phyloP scores from a whole-genome alignment of 2,113 vertebrate species.

The Calidris pugnax region DNA sequence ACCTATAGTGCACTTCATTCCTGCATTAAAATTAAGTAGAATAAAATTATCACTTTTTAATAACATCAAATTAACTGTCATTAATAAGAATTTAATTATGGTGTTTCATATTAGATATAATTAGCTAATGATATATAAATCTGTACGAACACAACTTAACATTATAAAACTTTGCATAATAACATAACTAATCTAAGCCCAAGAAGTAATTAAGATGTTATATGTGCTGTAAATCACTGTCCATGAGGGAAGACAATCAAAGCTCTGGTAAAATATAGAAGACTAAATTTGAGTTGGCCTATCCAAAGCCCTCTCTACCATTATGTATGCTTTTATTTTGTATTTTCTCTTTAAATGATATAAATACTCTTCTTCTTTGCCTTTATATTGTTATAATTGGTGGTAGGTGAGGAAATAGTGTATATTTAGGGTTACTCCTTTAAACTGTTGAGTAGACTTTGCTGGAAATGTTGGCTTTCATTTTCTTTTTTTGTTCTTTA shows the following conservation, averaged over 20 bases:
- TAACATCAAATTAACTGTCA: constrained; percentile 52
- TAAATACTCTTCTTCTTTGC: background rate
- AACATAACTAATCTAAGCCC: constrained; percentile 32
- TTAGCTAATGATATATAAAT: constrained; percentile 70
- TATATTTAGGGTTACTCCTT: background rate
- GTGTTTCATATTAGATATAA: constrained; percentile 62
- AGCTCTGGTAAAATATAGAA: background rate
- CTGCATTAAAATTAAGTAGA: constrained; percentile 48
- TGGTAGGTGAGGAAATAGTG: background rate
- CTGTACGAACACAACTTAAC: constrained; percentile 46
- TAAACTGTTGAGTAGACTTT: background rate
- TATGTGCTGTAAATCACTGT: constrained; percentile 6
- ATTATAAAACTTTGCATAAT: constrained; percentile 43
- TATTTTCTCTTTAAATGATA: background rate
- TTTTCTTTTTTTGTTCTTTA: background rate
- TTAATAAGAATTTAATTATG: constrained; percentile 61
- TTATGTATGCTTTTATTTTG: background rate
- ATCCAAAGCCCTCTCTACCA: background rate
- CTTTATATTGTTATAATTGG: background rate
- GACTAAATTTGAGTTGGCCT: background rate
- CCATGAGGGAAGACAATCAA: background rate
- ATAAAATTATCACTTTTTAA: constrained; percentile 58
- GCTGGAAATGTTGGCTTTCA: background rate
- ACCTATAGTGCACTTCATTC: constrained; percentile 30
- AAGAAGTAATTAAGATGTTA: constrained; percentile 32